Conservation (phyloP, 2,113 vertebrate species). For the Rhipidura dahli region DNA sequence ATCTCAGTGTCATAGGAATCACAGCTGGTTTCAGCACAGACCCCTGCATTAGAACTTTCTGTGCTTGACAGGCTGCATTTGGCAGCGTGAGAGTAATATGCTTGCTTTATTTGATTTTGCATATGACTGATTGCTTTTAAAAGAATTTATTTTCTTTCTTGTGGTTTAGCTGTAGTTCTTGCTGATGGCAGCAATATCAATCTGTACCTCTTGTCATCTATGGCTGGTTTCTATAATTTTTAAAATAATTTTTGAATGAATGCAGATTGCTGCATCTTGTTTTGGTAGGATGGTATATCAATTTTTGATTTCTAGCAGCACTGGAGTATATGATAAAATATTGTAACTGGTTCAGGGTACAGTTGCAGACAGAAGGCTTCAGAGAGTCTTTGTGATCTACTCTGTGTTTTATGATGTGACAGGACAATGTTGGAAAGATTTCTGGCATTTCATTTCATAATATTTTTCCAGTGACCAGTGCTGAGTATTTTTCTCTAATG, state of each 20-base stretch:
- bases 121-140: conserved; percentile 2
- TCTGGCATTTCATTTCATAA: not conserved
- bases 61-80: not conserved
- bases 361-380: not conserved
- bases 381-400: not conserved
- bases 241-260: not conserved
- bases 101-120: conserved; percentile 12
- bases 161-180: not conserved
- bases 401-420: not conserved
- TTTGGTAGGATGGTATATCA: not conserved
- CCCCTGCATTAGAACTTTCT: not conserved
- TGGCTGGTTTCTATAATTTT: not conserved
- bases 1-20: not conserved
- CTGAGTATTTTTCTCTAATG: not conserved
- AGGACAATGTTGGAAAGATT: not conserved
- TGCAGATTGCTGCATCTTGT: not conserved
- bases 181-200: conserved; percentile 8
- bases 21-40: not conserved
- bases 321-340: not conserved
- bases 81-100: not conserved
- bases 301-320: not conserved
- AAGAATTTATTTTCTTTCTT: conserved; percentile 29
- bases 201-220: not conserved
- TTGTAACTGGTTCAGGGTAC: not conserved
- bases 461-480: not conserved